Conservation (phyloP, 2,113 vertebrate species). For the Zapus hudsonius region DNA sequence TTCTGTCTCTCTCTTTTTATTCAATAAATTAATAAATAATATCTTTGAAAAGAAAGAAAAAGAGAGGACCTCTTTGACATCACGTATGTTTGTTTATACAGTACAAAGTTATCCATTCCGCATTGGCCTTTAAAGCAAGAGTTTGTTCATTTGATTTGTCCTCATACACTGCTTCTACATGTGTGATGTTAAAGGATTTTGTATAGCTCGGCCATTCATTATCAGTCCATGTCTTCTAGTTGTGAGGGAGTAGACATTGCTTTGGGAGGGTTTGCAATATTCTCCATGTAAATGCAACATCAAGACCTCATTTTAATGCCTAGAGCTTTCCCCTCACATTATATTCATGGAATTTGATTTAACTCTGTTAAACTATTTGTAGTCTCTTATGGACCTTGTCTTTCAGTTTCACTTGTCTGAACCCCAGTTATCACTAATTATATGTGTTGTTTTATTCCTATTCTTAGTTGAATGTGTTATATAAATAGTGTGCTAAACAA, state of each 20-base stretch:
- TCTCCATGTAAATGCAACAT: constrained; percentile 6
- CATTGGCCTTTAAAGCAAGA: neutral
- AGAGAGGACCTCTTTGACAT: neutral
- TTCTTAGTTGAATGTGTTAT: too few relatives aligned
- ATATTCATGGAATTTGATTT: neutral
- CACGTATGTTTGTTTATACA: neutral
- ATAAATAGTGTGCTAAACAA: too few relatives aligned
- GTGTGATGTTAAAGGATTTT: neutral
- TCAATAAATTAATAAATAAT: too few relatives aligned
- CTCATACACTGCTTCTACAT: neutral
- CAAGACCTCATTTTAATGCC: neutral
- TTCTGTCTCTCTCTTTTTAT: too few relatives aligned
- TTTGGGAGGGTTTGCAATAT: neutral
- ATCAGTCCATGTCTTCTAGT: neutral
- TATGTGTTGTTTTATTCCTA: neutral
- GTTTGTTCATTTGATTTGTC: too few relatives aligned
- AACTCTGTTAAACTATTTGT: neutral
- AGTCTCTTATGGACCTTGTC: neutral
- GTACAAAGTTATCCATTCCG: neutral
- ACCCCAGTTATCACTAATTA: neutral
- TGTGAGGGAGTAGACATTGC: neutral
- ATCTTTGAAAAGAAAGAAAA: too few relatives aligned
- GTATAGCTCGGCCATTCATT: neutral
- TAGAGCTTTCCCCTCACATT: neutral
- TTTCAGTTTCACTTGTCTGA: neutral